Percentiles rank a stretch among this genome's conserved stretches.
phyloP scores from a whole-genome alignment of 1,140 invertebrate species.

The Tetramorium parvispinum region DNA sequence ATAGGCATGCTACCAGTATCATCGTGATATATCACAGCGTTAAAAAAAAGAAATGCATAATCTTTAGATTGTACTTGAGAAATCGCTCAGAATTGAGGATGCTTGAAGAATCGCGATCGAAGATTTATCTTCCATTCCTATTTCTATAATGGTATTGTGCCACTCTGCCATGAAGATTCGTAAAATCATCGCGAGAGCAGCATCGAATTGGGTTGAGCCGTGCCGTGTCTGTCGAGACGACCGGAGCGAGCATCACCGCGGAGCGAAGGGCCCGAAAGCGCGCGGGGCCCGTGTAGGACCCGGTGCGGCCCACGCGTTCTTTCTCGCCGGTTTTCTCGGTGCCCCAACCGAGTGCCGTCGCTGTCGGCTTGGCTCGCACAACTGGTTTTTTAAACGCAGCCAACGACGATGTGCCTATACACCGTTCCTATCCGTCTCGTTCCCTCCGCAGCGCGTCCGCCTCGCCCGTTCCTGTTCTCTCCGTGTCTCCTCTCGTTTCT shows the following conservation, averaged over 20 bases:
- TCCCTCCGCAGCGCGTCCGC: constrained; percentile 23
- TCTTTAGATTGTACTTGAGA: not conserved
- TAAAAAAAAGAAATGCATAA: not conserved
- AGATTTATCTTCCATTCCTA: not conserved
- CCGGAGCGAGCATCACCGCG: constrained; percentile 30
- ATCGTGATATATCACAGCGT: not conserved
- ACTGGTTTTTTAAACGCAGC: constrained; percentile 86
- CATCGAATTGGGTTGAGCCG: not conserved
- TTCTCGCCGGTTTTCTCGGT: constrained; percentile 74
- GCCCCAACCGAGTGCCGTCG: constrained; percentile 72
- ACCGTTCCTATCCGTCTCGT: constrained; percentile 74
- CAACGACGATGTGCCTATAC: constrained; percentile 84
- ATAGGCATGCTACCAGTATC: not conserved
- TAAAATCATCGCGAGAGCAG: constrained; percentile 27
- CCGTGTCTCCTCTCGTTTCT: constrained; percentile 77
- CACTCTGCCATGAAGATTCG: constrained; percentile 6
- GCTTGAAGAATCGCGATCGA: not conserved
- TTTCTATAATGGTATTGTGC: not conserved
- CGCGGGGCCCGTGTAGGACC: constrained; percentile 74
- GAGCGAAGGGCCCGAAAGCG: constrained; percentile 66
- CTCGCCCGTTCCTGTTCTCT: constrained; percentile 44
- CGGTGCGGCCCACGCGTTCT: constrained; percentile 84
- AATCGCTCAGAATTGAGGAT: not conserved
- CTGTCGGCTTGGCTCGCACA: constrained; percentile 82
- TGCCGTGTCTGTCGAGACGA: constrained; percentile 23